A percentile compares a stretch with the other conserved stretches of the same genome.
Conservation (phyloP, 1,140 invertebrate genomes). For the Contarinia nasturtii region DNA sequence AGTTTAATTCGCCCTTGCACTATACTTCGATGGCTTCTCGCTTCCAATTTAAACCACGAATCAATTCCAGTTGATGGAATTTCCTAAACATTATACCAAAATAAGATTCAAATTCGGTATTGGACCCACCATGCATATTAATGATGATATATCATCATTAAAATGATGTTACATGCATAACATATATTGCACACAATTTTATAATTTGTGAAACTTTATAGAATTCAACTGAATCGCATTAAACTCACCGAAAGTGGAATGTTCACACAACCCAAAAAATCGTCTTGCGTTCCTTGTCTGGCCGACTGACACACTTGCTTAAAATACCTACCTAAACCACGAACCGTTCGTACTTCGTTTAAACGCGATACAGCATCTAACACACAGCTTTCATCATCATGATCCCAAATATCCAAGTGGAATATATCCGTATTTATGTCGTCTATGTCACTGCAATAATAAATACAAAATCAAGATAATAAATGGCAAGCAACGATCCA, state of each 20-base stretch:
- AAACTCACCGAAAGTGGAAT: conserved; percentile 20
- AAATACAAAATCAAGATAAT: background rate
- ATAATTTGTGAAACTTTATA: too few species aligned
- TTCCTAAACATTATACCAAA: conserved; percentile 35
- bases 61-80: conserved; percentile 84
- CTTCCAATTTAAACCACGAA: conserved; percentile 79
- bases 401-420: conserved; percentile 93
- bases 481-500: background rate
- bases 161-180: too few species aligned
- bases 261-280: conserved; percentile 68
- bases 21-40: conserved; percentile 70
- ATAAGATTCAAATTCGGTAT: too few species aligned
- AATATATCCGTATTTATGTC: conserved; percentile 69
- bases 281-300: conserved; percentile 72
- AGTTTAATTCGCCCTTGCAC: conserved; percentile 75
- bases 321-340: conserved; percentile 82
- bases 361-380: conserved; percentile 85
- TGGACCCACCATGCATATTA: too few species aligned
- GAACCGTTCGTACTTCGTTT: conserved; percentile 83
- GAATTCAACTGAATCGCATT: too few species aligned
- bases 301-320: conserved; percentile 95
- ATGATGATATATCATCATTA: too few species aligned
- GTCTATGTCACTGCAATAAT: conserved; percentile 64
- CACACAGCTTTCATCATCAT: conserved; percentile 87
- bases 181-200: too few species aligned